Conservation (phyloP, 2,797 vertebrate genomes). For the Gymnothorax reevesii region DNA sequence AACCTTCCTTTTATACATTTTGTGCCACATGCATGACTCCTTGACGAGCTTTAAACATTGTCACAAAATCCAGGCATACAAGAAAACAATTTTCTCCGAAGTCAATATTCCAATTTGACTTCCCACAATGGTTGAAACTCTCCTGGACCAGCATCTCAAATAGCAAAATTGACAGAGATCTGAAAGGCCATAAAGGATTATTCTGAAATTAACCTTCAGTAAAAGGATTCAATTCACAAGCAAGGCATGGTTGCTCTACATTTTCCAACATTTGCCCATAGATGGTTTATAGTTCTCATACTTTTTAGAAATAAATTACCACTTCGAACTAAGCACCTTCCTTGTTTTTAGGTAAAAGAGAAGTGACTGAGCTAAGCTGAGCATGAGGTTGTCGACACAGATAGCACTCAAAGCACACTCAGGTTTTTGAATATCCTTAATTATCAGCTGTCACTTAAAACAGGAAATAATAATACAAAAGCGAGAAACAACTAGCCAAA, state of each 20-base stretch:
- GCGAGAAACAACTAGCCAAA: too few relatives aligned
- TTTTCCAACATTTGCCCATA: not conserved
- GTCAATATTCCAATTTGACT: not conserved
- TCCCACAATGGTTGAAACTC: not conserved
- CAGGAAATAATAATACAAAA: too few relatives aligned
- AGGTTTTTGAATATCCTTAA: too few relatives aligned
- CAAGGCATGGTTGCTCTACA: not conserved
- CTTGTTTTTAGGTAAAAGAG: constrained; percentile 51
- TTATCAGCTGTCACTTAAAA: too few relatives aligned
- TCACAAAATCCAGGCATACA: not conserved
- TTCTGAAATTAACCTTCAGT: not conserved
- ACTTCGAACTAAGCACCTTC: not conserved
- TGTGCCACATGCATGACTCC: not conserved
- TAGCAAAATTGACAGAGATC: not conserved
- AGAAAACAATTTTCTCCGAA: not conserved
- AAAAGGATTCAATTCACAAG: not conserved
- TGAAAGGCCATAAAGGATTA: not conserved
- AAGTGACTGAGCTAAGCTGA: constrained; percentile 47
- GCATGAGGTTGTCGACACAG: constrained; percentile 63
- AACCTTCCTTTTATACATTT: constrained; percentile 3
- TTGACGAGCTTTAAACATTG: constrained; percentile 16
- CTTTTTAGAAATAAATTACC: not conserved
- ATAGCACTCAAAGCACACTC: constrained; percentile 46
- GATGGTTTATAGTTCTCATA: not conserved
- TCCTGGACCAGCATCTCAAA: not conserved